phyloP scores from a whole-genome alignment of 2,888 invertebrate genomes.

The Synanthedon tipuliformis region DNA sequence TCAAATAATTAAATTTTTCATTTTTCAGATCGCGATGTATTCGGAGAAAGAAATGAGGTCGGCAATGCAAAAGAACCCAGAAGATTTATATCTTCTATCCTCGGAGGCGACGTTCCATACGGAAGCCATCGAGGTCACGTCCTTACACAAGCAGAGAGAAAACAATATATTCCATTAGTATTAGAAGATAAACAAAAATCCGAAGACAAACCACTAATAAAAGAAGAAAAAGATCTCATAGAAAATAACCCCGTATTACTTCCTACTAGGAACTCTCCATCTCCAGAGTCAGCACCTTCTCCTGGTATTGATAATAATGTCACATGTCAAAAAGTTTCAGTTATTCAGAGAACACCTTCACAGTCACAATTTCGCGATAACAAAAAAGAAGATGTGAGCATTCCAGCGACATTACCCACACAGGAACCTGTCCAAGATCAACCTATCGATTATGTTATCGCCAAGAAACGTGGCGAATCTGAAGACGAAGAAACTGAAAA shows the following conservation, averaged over 20 bases:
- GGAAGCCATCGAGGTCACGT: constrained; percentile 81
- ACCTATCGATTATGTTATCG: constrained; percentile 90
- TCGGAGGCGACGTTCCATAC: constrained; percentile 85
- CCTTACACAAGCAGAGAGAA: constrained; percentile 83
- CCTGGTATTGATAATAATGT: constrained; percentile 76
- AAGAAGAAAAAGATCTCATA: constrained; percentile 74
- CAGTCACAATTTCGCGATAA: constrained; percentile 59
- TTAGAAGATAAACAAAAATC: constrained; percentile 63
- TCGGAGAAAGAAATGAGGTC: constrained; percentile 46
- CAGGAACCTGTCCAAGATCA: constrained; percentile 83
- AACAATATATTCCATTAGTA: constrained; percentile 77
- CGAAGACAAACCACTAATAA: constrained; percentile 65
- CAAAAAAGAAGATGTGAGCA: constrained; percentile 64
- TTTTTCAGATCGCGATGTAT: constrained; percentile 66
- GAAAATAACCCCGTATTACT: constrained; percentile 74
- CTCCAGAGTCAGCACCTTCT: constrained; percentile 70
- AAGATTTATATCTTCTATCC: constrained; percentile 82
- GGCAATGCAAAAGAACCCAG: constrained; percentile 57
- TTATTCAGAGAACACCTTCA: constrained; percentile 84
- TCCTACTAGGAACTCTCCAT: constrained; percentile 59
- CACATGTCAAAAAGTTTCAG: constrained; percentile 78
- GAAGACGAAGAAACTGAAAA: constrained; percentile 78
- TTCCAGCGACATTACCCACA: constrained; percentile 61
- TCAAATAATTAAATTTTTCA: constrained; percentile 15
- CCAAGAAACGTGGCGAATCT: constrained; percentile 78